Base-by-base conservation (phyloP, 1,140 invertebrate species). In the Holcopasites calliopsidis region DNA sequence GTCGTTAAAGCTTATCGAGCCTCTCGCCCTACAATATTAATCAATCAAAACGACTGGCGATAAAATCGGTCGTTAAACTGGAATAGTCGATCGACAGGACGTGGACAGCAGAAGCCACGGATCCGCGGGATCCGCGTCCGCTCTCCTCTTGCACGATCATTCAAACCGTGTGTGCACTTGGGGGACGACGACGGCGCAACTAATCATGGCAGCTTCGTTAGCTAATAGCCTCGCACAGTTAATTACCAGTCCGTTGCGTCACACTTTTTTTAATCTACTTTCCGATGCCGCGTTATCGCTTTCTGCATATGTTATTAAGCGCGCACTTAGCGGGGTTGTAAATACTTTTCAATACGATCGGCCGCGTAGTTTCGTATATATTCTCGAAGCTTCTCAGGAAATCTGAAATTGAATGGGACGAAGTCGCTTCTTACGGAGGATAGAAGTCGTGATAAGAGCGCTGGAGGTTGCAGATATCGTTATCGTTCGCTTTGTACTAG, bases 161-260 rank as follows among this genome's bases (percentile, higher is more conserved):
- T 60, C 21, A 28, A 40, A 26, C 23, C 58, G 54, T n/a, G 26
- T 28, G 42, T 50, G 58, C 58, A 72, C 60, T 73, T 65, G 47
- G 38, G 33, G 23, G 42, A 65, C 38, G 44, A 62, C 31, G 18
- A n/a, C 21, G 42, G 18, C 70, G 49, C 60, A n/a, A n/a, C 38
- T 73, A 64, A 70, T 60, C 68, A 13, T 7, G 55, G 68, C 55
- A 65, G 55, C 50, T 55, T 44, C 16, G 31, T 55, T 65, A 74
- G 61, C 38, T 44, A 65, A 62, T 40, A 55, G 61, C 61, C 21
- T 4, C 47, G 23, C 44, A 6, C 70, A 26, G 18, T 52, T n/a
- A 11, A 54, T 72, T 64, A 26, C 69, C 49, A 62, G 18, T 1
- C 8, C 3, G 35, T 65, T 65, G 50, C 71, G 61, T 55, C 23